These are phyloP conservation scores for Zhuqinia jingwanae DNA, from an alignment of 2,888 invertebrate genomes.

Conservation along the genomic window DNA sequence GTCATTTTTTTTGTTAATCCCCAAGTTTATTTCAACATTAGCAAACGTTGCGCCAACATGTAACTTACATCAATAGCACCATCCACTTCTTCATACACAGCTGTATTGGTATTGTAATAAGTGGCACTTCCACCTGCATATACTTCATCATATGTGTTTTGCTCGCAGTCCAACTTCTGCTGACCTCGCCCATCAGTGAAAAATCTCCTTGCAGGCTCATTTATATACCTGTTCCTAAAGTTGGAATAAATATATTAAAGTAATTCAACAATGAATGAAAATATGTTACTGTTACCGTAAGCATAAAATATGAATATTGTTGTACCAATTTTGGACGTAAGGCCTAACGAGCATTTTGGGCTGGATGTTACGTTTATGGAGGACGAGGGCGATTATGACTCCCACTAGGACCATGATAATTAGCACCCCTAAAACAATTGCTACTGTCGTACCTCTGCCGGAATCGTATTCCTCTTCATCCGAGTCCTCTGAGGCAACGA, in stretches of 20 bases:
- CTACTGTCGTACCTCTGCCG: constrained; percentile 49
- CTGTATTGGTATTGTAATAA: constrained; percentile 26
- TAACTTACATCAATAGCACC: constrained; percentile 41
- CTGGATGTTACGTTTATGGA: constrained; percentile 74
- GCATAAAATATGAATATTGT: constrained; percentile 9
- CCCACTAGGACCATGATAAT: constrained; percentile 67
- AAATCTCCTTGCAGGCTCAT: constrained; percentile 75
- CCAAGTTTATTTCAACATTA: too few relatives aligned
- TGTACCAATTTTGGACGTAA: constrained; percentile 77
- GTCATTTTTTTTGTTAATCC: too few relatives aligned
- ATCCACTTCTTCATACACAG: constrained; percentile 55
- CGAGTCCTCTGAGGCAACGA: background rate
- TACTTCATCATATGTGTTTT: constrained; percentile 76
- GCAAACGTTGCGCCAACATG: background rate
- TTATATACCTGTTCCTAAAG: constrained; percentile 77
- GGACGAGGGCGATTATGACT: constrained; percentile 68
- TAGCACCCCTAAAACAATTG: constrained; percentile 68
- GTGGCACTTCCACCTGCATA: constrained; percentile 68
- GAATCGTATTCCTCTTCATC: background rate
- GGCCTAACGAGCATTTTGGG: constrained; percentile 77
- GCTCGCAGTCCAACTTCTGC: constrained; percentile 68
- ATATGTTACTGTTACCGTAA: background rate
- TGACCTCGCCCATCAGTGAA: constrained; percentile 63
- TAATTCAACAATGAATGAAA: background rate
- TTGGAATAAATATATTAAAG: background rate